Evolutionary conservation across 2,113 vertebrate species (phyloP).

Genomic region (Albula goreensis): DNA sequence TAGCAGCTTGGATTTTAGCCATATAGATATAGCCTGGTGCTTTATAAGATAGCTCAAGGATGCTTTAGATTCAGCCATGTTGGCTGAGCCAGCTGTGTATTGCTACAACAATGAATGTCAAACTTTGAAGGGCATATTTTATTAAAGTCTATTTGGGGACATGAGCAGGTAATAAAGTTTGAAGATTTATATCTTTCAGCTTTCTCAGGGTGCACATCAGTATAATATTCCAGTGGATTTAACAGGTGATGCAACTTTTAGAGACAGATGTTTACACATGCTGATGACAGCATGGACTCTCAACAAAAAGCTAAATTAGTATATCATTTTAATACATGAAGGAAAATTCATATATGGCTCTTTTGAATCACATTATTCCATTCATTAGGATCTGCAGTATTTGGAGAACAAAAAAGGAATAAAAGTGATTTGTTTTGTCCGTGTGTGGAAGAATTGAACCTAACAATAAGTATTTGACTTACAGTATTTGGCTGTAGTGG

Average conservation of each 20-base stretch:
- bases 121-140: constrained; percentile 4
- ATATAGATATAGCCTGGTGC: not conserved
- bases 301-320: not conserved
- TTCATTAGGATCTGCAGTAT: not conserved
- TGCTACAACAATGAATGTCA: not conserved
- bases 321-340: no score
- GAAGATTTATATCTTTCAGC: not conserved
- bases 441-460: no score
- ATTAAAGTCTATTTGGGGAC: not conserved
- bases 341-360: no score
- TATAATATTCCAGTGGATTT: not conserved
- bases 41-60: not conserved
- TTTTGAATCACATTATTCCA: no score
- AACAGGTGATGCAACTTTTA: not conserved
- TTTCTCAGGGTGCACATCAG: not conserved
- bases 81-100: not conserved
- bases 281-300: not conserved
- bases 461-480: no score
- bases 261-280: not conserved
- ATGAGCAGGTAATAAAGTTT: not conserved
- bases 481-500: no score
- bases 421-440: no score
- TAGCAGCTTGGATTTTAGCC: not conserved
- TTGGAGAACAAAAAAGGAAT: no score
- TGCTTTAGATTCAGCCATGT: not conserved